Evolutionary conservation across 2,797 vertebrate species (phyloP), one percentile per base, ranked within the genome.

Genomic region (Spheniscus humboldti): DNA sequence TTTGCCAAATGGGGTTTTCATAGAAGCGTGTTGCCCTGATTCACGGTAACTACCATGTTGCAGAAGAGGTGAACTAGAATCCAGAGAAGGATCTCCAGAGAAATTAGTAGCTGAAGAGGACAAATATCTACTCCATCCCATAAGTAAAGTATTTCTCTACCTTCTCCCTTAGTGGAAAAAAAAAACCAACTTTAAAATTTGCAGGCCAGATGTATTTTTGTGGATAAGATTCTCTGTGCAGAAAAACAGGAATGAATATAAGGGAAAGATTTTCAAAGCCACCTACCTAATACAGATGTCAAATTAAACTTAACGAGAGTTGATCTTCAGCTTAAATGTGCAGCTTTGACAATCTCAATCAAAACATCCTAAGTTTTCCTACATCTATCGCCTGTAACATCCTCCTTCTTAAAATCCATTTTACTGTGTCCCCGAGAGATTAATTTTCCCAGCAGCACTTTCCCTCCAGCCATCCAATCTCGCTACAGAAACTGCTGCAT

Each of bases 191-290:
- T 72, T 64, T 59, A 80, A 11, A 63, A 71, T 77, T 53, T 48
- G 18, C 20, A 88, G 10, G 15, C 13, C 15, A 55, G 45, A 71
- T 56, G 7, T 73, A 39, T 67, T 79, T 88, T 56, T 73, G n/a
- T 66, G 82, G 35, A 23, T 66, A 85, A 74, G 45, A 57, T 5
- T 86, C 27, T 83, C n/a, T 64, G 39, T 60, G 45, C 19, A 90
- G 63, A 88, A 90, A 91, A 69, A 4, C 11, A 73, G 17, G 50
- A 82, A 76, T 31, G 2, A 31, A 73, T 72, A 14, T 33, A 64
- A 92, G 10, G 18, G n/a, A 77, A 86, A 92, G 76, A 84, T 47
- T 95, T 92, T 76, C 82, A 93, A 85, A 96, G 62, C 27, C 56
- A 92, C 66, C 75, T 81, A 84, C 57, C 55, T 86, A 95, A 90